Evolutionary conservation across 2,113 vertebrate genomes (phyloP).

Genomic region (Candoia aspera): DNA sequence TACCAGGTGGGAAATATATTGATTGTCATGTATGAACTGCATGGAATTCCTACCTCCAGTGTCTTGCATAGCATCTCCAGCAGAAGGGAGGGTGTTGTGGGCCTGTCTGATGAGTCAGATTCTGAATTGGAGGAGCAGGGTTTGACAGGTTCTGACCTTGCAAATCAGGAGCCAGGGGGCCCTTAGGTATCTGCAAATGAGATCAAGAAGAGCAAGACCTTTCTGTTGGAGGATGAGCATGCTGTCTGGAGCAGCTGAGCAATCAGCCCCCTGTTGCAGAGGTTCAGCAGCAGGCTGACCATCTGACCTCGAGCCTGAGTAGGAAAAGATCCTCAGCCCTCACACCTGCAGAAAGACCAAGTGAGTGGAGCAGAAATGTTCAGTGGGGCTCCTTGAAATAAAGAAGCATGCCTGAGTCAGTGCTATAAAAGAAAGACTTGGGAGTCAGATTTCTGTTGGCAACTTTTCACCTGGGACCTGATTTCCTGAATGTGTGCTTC

Average conservation of each 20-base stretch:
- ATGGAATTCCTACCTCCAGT: too few species aligned
- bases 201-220: too few species aligned
- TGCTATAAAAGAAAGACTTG: neutral
- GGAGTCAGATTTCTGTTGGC: neutral
- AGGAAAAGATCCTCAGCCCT: neutral
- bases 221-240: too few species aligned
- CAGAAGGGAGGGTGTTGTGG: too few species aligned
- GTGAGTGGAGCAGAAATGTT: neutral
- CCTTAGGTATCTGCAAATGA: too few species aligned
- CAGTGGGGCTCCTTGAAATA: neutral
- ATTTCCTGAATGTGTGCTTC: neutral
- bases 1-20: too few species aligned
- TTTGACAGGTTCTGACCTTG: too few species aligned
- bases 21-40: too few species aligned
- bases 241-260: neutral
- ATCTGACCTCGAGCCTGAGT: neutral
- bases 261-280: neutral
- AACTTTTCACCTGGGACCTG: neutral
- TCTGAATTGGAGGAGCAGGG: too few species aligned
- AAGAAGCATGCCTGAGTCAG: neutral
- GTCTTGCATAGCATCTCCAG: too few species aligned
- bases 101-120: too few species aligned
- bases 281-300: neutral
- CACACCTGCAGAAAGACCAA: neutral
- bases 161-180: too few species aligned